These are phyloP conservation scores for Tarsius wallacei DNA, from an alignment of 2,797 vertebrate genomes.

Conservation along the genomic window DNA sequence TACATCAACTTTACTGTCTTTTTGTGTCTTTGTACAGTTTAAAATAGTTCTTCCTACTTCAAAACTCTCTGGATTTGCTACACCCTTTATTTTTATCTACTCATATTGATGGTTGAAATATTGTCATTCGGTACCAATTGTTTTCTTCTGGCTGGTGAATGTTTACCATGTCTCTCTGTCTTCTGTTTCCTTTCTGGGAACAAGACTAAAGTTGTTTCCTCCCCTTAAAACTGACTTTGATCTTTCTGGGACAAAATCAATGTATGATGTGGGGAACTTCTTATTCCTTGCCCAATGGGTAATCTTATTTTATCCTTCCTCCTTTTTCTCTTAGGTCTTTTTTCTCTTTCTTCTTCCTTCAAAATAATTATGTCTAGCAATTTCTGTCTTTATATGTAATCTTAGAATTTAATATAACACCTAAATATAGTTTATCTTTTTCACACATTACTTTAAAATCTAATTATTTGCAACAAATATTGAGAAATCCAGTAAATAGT, in stretches of 20 bases:
- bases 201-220: neutral
- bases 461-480: slow-evolving; percentile 34
- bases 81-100: neutral
- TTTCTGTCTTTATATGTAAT: neutral
- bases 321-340: neutral
- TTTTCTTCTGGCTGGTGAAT: neutral
- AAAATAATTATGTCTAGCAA: slow-evolving; percentile 2
- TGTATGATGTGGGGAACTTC: neutral
- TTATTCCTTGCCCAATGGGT: neutral
- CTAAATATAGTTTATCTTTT: neutral
- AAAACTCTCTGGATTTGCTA: neutral
- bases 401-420: slow-evolving; percentile 28
- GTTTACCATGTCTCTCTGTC: accelerated
- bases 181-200: neutral
- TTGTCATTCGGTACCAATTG: neutral
- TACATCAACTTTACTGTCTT: neutral
- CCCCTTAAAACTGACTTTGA: neutral
- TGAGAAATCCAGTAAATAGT: neutral
- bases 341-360: neutral
- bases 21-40: neutral
- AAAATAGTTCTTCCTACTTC: slow-evolving; percentile 6
- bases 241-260: neutral
- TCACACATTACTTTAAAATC: slow-evolving; percentile 39
- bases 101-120: neutral
- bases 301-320: neutral